Base-by-base conservation (phyloP, 2,113 vertebrate species). In the Chionis minor region DNA sequence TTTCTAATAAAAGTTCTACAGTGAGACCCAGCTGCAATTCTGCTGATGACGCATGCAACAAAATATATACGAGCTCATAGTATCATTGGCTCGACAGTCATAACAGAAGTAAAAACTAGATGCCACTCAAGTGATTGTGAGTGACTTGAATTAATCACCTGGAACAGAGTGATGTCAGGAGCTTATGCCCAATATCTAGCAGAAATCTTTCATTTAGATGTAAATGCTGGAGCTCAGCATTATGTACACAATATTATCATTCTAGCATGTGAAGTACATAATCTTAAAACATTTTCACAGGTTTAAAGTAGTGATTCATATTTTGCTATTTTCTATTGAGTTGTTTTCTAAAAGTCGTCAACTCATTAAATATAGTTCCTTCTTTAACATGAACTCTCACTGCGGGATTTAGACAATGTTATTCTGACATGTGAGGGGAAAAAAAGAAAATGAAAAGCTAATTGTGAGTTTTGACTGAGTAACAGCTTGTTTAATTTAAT, bases 1-100 rank as follows among this genome's bases (percentile, higher is more conserved):
- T 77, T 95, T 82, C 92, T 92, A 88, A 96, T 87, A 80, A 91
- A 92, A 88, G 86, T 95, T 92, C 86, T 90, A 69, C 75, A 87
- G 73, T 77, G 74, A 89, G 84, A 72, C 45, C 74, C 96, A 96
- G 96, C 96, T 97, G 96, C 89, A 89, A 14, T 58, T 82, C 78
- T 58, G 86, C 94, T 73, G 94, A 88, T 95, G 97, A 94, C 33
- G n/a, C 94, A 80, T 17, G 4, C 3, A n/a, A 28, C 78, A 66
- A 51, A 94, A 77, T 56, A 47, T 4, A 15, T 3, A 69, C 40
- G 70, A 12, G 51, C 81, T 90, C 11, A 1, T 30, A 1, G 28
- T 21, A n/a, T 44, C 58, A 59, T 40, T 70, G 91, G 70, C 94
- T 94, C 7, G 5, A 40, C 81, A 73, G 40, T 21, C 77, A 10